Percentiles rank a stretch among this genome's conserved stretches.
Conservation (phyloP, 2,797 vertebrate genomes). For the Miichthys miiuy region DNA sequence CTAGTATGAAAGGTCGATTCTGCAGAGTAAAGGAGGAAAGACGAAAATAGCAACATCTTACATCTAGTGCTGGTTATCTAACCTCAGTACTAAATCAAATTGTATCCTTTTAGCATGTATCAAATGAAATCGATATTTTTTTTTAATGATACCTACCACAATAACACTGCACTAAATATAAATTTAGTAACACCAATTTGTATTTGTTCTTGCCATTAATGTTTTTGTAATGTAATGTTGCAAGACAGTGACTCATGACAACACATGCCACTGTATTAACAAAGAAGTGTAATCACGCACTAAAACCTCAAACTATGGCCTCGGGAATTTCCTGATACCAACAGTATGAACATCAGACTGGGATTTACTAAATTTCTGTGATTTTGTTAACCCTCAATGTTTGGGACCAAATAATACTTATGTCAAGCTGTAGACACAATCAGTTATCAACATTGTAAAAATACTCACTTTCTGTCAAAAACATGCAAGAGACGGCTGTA, state of each 20-base stretch:
- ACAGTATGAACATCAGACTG: neutral
- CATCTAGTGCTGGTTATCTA: neutral
- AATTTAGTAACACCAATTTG: neutral
- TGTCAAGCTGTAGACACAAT: slow-evolving; percentile 1
- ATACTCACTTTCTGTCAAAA: slow-evolving; percentile 24
- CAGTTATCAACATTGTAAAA: neutral
- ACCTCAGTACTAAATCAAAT: neutral
- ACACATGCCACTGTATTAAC: neutral
- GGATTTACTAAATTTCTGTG: neutral
- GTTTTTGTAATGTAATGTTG: neutral
- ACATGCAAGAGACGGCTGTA: slow-evolving; percentile 5
- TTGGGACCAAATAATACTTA: neutral
- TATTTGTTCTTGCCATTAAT: neutral
- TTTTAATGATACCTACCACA: neutral
- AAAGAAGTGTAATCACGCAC: neutral
- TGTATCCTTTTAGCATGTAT: neutral
- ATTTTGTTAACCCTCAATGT: neutral
- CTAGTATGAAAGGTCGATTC: neutral
- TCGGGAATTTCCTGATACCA: neutral
- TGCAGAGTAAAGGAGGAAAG: too few species aligned
- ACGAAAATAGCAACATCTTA: neutral
- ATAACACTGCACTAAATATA: neutral
- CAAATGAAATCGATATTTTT: too few species aligned
- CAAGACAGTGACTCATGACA: neutral
- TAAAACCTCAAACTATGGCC: neutral